Evolutionary conservation across 2,113 vertebrate species (phyloP).

Genomic region (Zosterops japonicus): DNA sequence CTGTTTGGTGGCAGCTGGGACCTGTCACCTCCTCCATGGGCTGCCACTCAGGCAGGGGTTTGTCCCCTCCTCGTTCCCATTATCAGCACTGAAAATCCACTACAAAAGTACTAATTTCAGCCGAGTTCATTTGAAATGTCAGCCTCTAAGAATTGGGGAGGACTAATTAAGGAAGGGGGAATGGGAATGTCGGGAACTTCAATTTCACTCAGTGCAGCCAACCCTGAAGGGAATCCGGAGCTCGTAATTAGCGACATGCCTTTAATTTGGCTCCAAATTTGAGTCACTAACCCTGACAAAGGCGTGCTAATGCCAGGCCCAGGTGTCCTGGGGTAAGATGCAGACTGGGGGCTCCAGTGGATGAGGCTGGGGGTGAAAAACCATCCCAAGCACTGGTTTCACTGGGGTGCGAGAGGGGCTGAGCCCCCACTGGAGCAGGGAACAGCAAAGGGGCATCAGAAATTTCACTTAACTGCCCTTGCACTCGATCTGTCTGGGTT

Average conservation of each 20-base stretch:
- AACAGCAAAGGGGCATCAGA: neutral
- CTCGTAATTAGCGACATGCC: neutral
- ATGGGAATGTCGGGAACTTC: neutral
- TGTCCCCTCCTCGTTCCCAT: neutral
- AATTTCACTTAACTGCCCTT: neutral
- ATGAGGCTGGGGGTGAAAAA: neutral
- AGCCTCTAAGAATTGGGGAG: neutral
- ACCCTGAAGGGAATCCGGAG: conserved; percentile 12
- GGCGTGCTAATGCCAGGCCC: neutral
- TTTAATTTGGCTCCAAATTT: conserved; percentile 29
- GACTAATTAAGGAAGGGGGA: conserved; percentile 37
- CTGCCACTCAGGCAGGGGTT: neutral
- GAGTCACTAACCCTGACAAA: neutral
- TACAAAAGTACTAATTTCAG: neutral
- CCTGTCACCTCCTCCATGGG: neutral
- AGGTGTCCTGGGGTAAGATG: fast-evolving
- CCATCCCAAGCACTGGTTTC: fast-evolving
- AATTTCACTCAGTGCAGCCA: conserved; percentile 47
- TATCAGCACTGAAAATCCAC: neutral
- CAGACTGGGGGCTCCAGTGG: neutral
- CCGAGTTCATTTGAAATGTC: conserved; percentile 48
- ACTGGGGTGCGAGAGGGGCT: neutral
- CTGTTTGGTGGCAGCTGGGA: neutral
- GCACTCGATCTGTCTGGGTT: fast-evolving
- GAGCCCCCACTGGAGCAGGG: fast-evolving